phyloP scores from a whole-genome alignment of 2,113 vertebrate species.

The Rhea americana region DNA sequence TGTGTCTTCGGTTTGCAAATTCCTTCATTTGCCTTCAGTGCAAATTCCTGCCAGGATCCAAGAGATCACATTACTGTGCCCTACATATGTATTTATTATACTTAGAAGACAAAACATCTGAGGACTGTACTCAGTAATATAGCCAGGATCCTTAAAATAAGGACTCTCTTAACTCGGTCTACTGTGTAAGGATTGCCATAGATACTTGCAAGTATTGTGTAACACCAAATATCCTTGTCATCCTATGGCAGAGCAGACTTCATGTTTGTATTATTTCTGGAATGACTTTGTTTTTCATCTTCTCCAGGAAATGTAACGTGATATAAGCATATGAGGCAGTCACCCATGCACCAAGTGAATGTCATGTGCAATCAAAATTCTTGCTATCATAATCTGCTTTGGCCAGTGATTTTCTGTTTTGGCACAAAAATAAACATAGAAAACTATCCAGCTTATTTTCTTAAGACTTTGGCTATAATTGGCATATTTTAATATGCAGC shows the following conservation, averaged over 20 bases:
- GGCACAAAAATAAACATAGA: neutral
- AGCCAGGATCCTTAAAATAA: neutral
- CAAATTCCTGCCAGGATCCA: neutral
- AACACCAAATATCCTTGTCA: neutral
- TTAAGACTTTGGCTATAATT: neutral
- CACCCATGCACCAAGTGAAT: neutral
- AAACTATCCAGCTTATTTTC: neutral
- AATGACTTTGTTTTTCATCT: neutral
- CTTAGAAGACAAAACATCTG: neutral
- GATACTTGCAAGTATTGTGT: neutral
- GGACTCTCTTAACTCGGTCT: neutral
- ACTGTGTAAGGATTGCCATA: neutral
- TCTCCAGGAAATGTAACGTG: neutral
- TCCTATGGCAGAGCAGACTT: neutral
- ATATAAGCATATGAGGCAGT: rapidly evolving
- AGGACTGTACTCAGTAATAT: neutral
- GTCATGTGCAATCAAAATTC: neutral
- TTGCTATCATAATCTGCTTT: neutral
- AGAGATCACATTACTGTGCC: neutral
- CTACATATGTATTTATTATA: neutral
- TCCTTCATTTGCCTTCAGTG: neutral
- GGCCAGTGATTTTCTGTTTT: neutral
- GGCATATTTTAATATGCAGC: neutral
- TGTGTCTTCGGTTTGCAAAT: neutral
- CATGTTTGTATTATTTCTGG: neutral